Base-by-base conservation (phyloP, 2,888 invertebrate genomes). In the Barypeithes pellucidus region DNA sequence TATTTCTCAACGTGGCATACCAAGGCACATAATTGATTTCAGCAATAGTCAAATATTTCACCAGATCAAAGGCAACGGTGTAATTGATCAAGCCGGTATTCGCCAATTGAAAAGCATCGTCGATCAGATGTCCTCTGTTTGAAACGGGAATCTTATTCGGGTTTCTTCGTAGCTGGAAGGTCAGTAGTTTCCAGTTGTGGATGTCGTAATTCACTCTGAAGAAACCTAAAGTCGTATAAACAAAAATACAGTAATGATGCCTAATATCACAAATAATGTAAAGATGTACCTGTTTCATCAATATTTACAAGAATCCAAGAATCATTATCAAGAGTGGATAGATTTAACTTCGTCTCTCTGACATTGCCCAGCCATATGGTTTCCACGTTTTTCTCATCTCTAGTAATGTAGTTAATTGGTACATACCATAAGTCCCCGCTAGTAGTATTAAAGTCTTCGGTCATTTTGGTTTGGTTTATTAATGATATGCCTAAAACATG, bases 61-160 rank as follows among this genome's bases (percentile, higher is more conserved):
- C 89, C 20, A 94, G 80, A 1, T 90, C 89, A 14, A 94, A 87
- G 0, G 92, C 90, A 4, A 89, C 85, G 54, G 86, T 87, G 82
- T 92, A 92, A 79, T 89, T 84, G 0, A 92, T 82, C 45, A 87
- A 84, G 0, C 88, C 89, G 0, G 88, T 87, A 80, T 91, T 88
- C 12, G 92, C 92, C 8, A 91, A 82, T 81, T 91, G 90, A 82
- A 91, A 90, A 0, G 92, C 90, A 81, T 95, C 94, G 81, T 94
- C 92, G 8, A 95, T 88, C 0, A 94, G 85, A 81, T 94, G 93
- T 0, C 92, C 92, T 66, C 92, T 88, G 36, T 91, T 90, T 2
- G 90, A 86, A 0, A 90, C 86, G 0, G 90, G 88, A 61, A 91
- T 89, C 2, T 88, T 84, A 1, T 82, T 77, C 0, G 88, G 82